A percentile compares a stretch with the other conserved stretches of the same genome.
Conservation (phyloP, 2,797 vertebrate species). For the Crocidura indochinensis region DNA sequence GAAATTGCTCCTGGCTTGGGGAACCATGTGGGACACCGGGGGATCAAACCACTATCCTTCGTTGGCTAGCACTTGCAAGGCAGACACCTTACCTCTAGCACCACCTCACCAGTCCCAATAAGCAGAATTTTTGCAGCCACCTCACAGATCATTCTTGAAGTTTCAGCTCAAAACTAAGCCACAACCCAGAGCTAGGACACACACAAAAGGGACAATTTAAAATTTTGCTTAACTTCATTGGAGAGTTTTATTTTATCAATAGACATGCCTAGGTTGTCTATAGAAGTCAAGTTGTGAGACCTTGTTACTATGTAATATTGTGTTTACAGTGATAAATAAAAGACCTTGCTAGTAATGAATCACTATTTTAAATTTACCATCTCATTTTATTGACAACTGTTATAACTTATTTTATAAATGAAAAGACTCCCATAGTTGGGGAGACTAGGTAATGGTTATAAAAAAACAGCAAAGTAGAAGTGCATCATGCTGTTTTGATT, state of each 20-base stretch:
- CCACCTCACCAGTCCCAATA: too few relatives aligned
- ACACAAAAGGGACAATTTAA: neutral
- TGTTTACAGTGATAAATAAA: slow-evolving; percentile 11
- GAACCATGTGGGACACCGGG: too few relatives aligned
- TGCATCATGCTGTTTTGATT: neutral
- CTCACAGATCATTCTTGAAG: neutral
- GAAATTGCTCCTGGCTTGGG: too few relatives aligned
- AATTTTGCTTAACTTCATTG: slow-evolving; percentile 2
- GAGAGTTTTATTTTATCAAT: slow-evolving; percentile 1
- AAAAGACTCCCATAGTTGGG: neutral
- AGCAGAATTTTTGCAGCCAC: neutral
- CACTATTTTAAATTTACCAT: neutral
- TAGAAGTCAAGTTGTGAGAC: neutral
- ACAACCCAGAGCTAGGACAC: neutral
- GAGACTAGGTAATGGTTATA: neutral
- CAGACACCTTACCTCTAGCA: too few relatives aligned
- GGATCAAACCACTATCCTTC: too few relatives aligned
- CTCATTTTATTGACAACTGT: slow-evolving; percentile 10
- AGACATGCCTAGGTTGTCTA: neutral
- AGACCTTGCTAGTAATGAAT: neutral
- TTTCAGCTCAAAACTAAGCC: neutral
- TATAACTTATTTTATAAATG: neutral
- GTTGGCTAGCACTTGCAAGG: too few relatives aligned
- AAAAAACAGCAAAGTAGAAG: neutral
- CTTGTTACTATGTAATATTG: neutral